Base-by-base conservation (phyloP, 1,140 invertebrate species). In the Drosophila sechellia region DNA sequence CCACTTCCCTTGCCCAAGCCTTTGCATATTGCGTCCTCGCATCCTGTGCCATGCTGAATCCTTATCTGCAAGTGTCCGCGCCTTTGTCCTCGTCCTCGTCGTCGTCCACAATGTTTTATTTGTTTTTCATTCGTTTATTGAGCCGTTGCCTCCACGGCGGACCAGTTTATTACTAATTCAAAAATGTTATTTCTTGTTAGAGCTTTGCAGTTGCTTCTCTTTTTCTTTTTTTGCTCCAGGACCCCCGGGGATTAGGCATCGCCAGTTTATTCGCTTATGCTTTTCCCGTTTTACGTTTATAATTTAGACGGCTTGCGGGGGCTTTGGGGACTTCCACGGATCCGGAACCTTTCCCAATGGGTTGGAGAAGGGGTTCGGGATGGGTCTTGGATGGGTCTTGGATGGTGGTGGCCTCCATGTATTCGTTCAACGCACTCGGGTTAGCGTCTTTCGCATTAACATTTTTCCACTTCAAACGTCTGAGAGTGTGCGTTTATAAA, bases 81-180 rank as follows among this genome's bases (percentile, higher is more conserved):
- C 40, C 75, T 69, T 61, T 70, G 77, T 71, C 58, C 55, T 54
- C 37, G 34, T 59, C 39, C 39, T 25, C 54, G 50, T 55, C 68
- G 71, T 75, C 73, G 83, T 81, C 57, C 46, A 75, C 40, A 66
- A 66, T 70, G 66, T 84, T 87, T 84, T 84, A 89, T 89, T 87
- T 87, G 84, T 72, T 80, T 89, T 89, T 89, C 84, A 84, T 89
- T 77, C 79, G 72, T 84, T 87, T 87, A 89, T 87, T 89, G 75
- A 66, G 71, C 71, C 65, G 58, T 42, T 65, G 60, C 54, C 69
- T 57, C 42, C 69, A 50, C 61, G 40, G 57, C 64, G 81, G 78
- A 81, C 79, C 84, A 80, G 84, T 87, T 87, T 87, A 87, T 87
- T 84, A 87, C 84, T 87, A 87, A 87, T 87, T 89, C 79, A 87